Evolutionary conservation across 2,113 vertebrate genomes (phyloP).

Genomic region (human (Homo sapiens)): GRCh38 chr3:9186501-9187000

Average conservation of each 20-base stretch:
- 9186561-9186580: not conserved
- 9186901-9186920: not conserved
- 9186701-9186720: not conserved
- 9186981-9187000: no score
- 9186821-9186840: not conserved
- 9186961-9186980: no score
- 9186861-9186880: not conserved
- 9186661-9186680: not conserved
- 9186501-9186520: not conserved
- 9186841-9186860: not conserved
- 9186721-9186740: not conserved
- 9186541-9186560: not conserved
- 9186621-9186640: not conserved
- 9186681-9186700: not conserved
- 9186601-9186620: not conserved
- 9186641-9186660: not conserved
- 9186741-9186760: slow-evolving; percentile 22
- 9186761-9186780: slow-evolving; percentile 18
- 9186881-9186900: slow-evolving; percentile 17
- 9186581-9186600: not conserved
- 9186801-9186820: not conserved
- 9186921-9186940: slow-evolving; percentile 24
- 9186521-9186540: not conserved
- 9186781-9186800: slow-evolving; percentile 42
- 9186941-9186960: slow-evolving; percentile 6